These are phyloP conservation scores for Trichopria drosophilae DNA, from an alignment of 2,888 invertebrate genomes.

Conservation along the genomic window DNA sequence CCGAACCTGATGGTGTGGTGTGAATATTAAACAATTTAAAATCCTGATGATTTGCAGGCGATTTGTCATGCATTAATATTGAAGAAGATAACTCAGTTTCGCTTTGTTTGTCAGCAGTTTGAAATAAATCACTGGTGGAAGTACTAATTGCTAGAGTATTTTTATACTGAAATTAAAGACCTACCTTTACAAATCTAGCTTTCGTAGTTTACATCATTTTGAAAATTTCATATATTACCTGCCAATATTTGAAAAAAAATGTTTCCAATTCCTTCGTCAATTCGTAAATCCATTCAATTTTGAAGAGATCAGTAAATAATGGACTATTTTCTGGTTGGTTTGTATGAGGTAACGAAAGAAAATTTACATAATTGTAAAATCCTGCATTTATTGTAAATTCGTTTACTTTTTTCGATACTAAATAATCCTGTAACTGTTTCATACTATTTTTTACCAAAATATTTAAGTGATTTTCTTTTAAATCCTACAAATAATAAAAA, in stretches of 20 bases:
- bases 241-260: constrained; percentile 36
- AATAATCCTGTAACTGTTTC: constrained; percentile 53
- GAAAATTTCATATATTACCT: constrained; percentile 23
- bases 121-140: too few species aligned
- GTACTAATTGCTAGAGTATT: too few species aligned
- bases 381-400: constrained; percentile 61
- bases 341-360: constrained; percentile 64
- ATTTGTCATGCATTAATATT: too few species aligned
- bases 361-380: constrained; percentile 62
- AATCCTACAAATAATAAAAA: constrained; percentile 14
- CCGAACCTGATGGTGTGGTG: too few species aligned
- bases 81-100: too few species aligned
- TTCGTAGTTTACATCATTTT: not conserved
- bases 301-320: constrained; percentile 61
- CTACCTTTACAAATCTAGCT: too few species aligned
- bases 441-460: constrained; percentile 40
- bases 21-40: too few species aligned
- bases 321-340: constrained; percentile 61
- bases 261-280: constrained; percentile 33
- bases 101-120: too few species aligned
- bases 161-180: too few species aligned
- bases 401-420: constrained; percentile 58
- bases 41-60: too few species aligned
- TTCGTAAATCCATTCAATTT: constrained; percentile 41
- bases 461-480: constrained; percentile 14